These are phyloP conservation scores for Ceriagrion tenellum DNA, from an alignment of 2,888 invertebrate species.

Conservation along the genomic window DNA sequence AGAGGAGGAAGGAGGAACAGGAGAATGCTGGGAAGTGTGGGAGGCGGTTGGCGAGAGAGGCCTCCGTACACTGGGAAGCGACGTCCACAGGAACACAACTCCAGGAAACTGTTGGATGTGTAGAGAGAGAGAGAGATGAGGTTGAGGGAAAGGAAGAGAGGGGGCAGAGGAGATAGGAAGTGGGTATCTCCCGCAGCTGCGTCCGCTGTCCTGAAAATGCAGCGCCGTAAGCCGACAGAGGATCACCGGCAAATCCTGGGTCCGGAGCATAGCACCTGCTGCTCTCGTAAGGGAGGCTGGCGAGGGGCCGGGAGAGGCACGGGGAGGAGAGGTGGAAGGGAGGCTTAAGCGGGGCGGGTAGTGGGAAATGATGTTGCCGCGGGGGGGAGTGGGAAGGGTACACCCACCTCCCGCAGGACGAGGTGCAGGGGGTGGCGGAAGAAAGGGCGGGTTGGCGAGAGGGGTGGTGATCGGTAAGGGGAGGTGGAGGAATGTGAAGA, in stretches of 20 bases:
- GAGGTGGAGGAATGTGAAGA: too few species aligned
- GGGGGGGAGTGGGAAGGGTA: not conserved
- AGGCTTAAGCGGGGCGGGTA: not conserved
- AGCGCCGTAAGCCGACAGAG: conserved; percentile 64
- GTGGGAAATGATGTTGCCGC: not conserved
- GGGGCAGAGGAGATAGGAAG: conserved; percentile 23
- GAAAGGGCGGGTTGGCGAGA: not conserved
- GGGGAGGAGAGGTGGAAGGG: not conserved
- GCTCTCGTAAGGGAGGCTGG: conserved; percentile 32
- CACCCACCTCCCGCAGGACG: not conserved
- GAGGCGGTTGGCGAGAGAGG: not conserved
- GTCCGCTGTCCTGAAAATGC: conserved; percentile 56
- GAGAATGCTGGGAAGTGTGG: not conserved
- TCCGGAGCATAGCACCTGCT: conserved; percentile 66
- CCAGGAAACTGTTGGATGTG: not conserved
- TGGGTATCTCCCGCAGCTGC: conserved; percentile 64
- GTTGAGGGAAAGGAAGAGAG: not conserved
- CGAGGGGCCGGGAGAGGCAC: not conserved
- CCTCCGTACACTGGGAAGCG: not conserved
- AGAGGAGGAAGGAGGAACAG: not conserved
- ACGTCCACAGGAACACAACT: not conserved
- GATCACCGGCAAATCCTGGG: conserved; percentile 63
- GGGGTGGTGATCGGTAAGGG: not conserved
- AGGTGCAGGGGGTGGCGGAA: not conserved
- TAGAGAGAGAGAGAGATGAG: not conserved